phyloP scores from a whole-genome alignment of 2,888 invertebrate species.

The Rotaria sp. region DNA sequence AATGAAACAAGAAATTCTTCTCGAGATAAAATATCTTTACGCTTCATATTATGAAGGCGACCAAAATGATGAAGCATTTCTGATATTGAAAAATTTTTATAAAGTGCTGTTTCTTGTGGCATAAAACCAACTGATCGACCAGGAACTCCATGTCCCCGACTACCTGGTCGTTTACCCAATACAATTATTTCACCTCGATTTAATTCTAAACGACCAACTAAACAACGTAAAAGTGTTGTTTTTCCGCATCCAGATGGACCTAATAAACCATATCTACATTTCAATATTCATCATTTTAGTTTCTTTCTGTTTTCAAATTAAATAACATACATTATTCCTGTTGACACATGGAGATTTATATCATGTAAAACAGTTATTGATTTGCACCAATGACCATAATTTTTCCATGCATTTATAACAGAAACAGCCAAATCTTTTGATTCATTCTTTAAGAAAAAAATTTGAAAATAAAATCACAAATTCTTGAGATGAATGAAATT shows the following conservation, averaged over 20 bases:
- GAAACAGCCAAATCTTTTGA: background rate
- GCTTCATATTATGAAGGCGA: conserved; percentile 83
- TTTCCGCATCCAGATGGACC: conserved; percentile 57
- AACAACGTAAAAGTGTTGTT: conserved; percentile 81
- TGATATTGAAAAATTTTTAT: conserved; percentile 69
- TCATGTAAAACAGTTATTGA: conserved; percentile 54
- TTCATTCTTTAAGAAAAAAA: background rate
- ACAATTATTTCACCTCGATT: conserved; percentile 82
- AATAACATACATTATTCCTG: conserved; percentile 82
- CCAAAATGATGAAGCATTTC: conserved; percentile 95
- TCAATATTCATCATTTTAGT: background rate
- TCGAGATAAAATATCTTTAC: conserved; percentile 70
- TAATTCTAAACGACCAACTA: conserved; percentile 76
- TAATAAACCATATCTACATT: background rate
- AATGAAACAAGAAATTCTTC: conserved; percentile 79
- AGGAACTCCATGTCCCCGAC: conserved; percentile 80
- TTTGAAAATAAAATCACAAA: too few species aligned
- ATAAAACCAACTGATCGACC: conserved; percentile 91
- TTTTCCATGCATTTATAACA: background rate
- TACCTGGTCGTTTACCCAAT: conserved; percentile 79
- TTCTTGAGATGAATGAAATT: too few species aligned
- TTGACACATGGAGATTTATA: conserved; percentile 83
- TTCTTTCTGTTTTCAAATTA: background rate
- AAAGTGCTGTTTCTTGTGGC: conserved; percentile 66
- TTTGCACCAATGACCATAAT: background rate